These are phyloP conservation scores for Lepeophtheirus salmonis DNA, from an alignment of 1,140 invertebrate genomes.

Conservation along the genomic window DNA sequence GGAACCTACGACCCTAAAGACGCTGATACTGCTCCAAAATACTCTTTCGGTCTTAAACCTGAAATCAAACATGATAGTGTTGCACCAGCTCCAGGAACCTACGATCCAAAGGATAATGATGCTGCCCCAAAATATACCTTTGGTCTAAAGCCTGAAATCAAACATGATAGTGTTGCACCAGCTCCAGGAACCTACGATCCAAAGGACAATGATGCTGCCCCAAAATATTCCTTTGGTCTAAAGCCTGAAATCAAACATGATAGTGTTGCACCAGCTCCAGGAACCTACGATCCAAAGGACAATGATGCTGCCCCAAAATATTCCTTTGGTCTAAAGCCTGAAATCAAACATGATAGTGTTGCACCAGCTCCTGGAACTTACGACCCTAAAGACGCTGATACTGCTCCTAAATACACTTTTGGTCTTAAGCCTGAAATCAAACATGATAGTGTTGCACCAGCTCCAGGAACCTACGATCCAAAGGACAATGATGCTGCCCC, in stretches of 20 bases:
- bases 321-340: conserved; percentile 13
- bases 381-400: conserved; percentile 6
- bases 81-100: conserved; percentile 67
- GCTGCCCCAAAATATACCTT: conserved; percentile 33
- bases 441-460: not conserved
- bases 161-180: conserved; percentile 7
- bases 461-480: conserved; percentile 11
- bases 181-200: conserved; percentile 16
- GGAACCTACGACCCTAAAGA: conserved; percentile 10
- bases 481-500: not conserved
- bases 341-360: conserved; percentile 9
- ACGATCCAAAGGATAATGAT: conserved; percentile 47
- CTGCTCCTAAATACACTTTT: conserved; percentile 6
- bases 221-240: conserved; percentile 17
- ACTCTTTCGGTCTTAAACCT: conserved; percentile 49
- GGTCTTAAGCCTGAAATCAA: conserved; percentile 15
- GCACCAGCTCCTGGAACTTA: conserved; percentile 17
- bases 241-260: conserved; percentile 13
- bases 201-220: not conserved
- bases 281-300: conserved; percentile 20
- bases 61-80: conserved; percentile 46
- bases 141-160: conserved; percentile 16
- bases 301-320: conserved; percentile 1
- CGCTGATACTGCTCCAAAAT: not conserved
- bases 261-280: not conserved